Evolutionary conservation across 2,797 vertebrate genomes (phyloP).

Genomic region (Amblyraja radiata): DNA sequence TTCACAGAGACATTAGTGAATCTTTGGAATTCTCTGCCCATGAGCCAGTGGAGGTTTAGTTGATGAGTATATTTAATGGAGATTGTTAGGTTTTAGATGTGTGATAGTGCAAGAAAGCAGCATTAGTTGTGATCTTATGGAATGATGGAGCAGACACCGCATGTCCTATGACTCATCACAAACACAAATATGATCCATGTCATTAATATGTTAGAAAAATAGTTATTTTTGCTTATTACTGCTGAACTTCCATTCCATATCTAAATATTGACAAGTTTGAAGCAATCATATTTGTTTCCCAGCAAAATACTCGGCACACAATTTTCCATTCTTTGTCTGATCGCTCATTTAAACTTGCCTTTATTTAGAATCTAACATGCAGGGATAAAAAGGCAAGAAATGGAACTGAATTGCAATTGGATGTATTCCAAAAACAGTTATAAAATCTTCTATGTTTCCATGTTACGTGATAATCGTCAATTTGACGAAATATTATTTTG

Average conservation of each 20-base stretch:
- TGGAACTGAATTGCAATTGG: neutral
- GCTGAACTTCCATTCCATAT: neutral
- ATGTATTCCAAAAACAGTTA: neutral
- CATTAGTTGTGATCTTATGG: too few species aligned
- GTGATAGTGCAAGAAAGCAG: too few species aligned
- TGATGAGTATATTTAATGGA: too few species aligned
- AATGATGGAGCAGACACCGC: neutral
- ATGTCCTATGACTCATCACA: neutral
- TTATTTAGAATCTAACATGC: neutral
- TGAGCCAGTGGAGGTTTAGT: too few species aligned
- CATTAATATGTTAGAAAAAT: neutral
- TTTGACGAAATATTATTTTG: neutral
- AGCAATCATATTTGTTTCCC: neutral
- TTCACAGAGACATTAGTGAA: too few species aligned
- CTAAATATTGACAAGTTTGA: neutral
- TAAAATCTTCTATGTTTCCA: constrained; percentile 16
- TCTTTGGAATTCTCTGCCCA: too few species aligned
- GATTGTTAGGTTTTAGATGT: too few species aligned
- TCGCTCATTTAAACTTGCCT: neutral
- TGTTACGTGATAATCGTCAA: neutral
- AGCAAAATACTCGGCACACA: neutral
- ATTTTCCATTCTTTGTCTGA: neutral
- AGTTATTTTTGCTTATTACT: neutral
- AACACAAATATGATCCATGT: neutral
- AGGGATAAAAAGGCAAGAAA: neutral